phyloP scores from a whole-genome alignment of 2,113 vertebrate species.

The Hydrolagus affinis region DNA sequence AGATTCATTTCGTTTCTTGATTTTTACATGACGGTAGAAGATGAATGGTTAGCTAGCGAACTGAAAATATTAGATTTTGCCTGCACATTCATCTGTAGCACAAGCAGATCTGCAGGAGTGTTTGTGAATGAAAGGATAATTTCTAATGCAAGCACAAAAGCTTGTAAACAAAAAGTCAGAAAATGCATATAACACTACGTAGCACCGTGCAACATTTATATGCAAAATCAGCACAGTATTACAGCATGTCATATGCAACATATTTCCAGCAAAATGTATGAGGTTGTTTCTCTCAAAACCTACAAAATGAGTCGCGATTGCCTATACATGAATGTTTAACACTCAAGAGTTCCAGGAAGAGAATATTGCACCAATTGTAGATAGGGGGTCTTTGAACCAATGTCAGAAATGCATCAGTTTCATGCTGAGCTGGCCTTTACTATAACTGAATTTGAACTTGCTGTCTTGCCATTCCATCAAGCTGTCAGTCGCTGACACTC shows the following conservation, averaged over 20 bases:
- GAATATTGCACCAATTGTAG: neutral
- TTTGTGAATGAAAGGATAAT: neutral
- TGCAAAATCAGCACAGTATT: neutral
- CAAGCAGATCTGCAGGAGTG: slow-evolving; percentile 36
- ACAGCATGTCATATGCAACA: neutral
- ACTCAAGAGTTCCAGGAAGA: neutral
- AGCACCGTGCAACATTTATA: neutral
- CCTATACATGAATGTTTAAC: neutral
- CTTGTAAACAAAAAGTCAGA: slow-evolving; percentile 2
- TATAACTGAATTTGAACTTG: neutral
- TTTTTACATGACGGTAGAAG: slow-evolving; percentile 40
- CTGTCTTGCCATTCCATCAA: neutral
- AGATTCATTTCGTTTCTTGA: slow-evolving; percentile 37
- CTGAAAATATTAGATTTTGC: slow-evolving; percentile 40
- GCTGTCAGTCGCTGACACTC: neutral
- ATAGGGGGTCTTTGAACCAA: neutral
- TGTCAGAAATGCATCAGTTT: neutral
- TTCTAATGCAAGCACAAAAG: slow-evolving; percentile 14
- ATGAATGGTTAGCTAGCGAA: slow-evolving; percentile 40
- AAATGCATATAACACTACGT: slow-evolving; percentile 12
- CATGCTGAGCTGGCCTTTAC: neutral
- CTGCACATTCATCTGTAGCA: slow-evolving; percentile 37
- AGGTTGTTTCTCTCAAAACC: neutral
- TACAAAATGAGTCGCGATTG: neutral
- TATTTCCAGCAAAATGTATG: neutral